Base-by-base conservation (phyloP, 1,140 invertebrate genomes). In the Gonatopus flavifemur region DNA sequence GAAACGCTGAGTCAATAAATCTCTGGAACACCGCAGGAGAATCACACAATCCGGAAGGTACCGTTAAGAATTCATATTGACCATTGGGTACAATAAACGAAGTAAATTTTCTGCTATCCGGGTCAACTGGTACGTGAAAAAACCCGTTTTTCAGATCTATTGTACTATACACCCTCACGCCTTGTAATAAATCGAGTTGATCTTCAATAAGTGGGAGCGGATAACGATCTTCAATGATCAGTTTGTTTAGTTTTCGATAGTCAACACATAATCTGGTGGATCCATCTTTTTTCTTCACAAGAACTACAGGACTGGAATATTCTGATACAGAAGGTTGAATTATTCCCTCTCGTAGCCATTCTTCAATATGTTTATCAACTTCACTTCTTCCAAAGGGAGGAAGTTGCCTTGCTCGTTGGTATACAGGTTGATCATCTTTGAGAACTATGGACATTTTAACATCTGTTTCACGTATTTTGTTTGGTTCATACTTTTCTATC, bases 401-500 rank as follows among this genome's bases (percentile, higher is more conserved):
- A 5, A 33, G 32, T 9, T 15, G 32, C 5, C 32, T 7, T 13
- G 32, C 6, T 7, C 32, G 6, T 13, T 33, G 32, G n/a, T 33
- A 13, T 15, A 33, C 32, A 7, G 32, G 32, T 13, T 33, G 9
- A 8, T 33, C 32, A 13, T 33, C 32, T 13, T 8, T 33, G 10
- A 33, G 7, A 8, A 33, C 15, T 9, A 33, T 8, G 10, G 6
- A n/a, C 32, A 33, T 33, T 15, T 13, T 4, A 13, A 33, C 32
- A 33, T 13, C 13, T 4, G n/a, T 13, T 5, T 6, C 15, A 8
- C 7, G 10, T 9, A 13, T 8, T 13, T 13, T 33, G 5, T 8
- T 13, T n/a, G 42, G 62, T 67, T n/a, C 62, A 15, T 41, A 49
- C 67, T 22, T 69, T 57, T 45, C 64, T 56, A 28, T 28, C 25